Conservation (phyloP, 2,888 invertebrate genomes). For the Oxytorus armatus region DNA sequence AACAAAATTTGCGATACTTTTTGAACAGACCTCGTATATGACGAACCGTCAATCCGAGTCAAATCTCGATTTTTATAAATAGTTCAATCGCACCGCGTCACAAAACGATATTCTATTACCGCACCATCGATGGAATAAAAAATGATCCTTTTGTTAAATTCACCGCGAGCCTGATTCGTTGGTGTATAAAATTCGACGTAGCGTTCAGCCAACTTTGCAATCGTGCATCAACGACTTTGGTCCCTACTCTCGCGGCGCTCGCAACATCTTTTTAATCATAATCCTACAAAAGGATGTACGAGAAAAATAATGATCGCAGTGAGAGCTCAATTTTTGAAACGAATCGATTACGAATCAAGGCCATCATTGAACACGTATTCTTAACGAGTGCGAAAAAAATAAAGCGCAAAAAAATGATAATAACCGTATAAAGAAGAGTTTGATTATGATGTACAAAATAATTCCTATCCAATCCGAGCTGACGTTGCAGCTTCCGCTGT, state of each 20-base stretch:
- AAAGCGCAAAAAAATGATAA: background rate
- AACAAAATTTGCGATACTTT: too few species aligned
- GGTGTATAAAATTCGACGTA: constrained; percentile 69
- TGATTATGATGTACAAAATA: background rate
- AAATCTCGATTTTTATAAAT: too few species aligned
- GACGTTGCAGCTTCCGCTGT: constrained; percentile 19
- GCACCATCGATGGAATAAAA: constrained; percentile 10
- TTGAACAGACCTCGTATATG: too few species aligned
- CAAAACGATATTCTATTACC: background rate
- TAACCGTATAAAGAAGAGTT: background rate
- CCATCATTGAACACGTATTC: too few species aligned
- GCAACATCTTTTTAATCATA: background rate
- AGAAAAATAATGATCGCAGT: too few species aligned
- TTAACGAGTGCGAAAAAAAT: background rate
- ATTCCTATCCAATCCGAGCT: background rate
- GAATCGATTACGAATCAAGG: too few species aligned
- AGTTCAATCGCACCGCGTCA: background rate
- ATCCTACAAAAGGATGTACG: too few species aligned
- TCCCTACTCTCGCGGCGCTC: background rate
- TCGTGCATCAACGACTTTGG: too few species aligned
- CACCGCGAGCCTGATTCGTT: constrained; percentile 39
- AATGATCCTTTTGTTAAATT: constrained; percentile 77
- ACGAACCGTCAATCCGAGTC: too few species aligned
- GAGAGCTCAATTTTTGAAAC: too few species aligned
- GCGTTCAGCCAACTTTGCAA: too few species aligned